These are phyloP conservation scores for Acanthurus lineatus DNA, from an alignment of 2,797 vertebrate genomes.

Conservation along the genomic window DNA sequence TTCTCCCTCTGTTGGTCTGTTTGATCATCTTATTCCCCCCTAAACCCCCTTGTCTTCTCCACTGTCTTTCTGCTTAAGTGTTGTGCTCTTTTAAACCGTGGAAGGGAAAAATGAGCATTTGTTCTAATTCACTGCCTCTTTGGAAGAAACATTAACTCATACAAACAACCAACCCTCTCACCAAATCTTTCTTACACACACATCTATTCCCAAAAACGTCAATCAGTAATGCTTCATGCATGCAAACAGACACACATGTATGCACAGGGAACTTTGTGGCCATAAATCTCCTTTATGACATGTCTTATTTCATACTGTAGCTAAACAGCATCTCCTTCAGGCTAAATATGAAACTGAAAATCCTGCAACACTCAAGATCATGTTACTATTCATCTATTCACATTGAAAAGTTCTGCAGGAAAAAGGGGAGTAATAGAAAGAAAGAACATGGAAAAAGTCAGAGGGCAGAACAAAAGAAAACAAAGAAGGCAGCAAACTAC, in stretches of 20 bases:
- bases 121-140: conserved; percentile 18
- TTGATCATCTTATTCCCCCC: conserved; percentile 39
- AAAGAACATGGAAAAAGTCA: neutral
- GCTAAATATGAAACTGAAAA: conserved; percentile 42
- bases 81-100: conserved; percentile 29
- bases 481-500: neutral
- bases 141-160: conserved; percentile 27
- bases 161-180: conserved; percentile 13
- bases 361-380: neutral
- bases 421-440: neutral
- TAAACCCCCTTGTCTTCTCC: neutral
- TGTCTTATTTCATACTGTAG: conserved; percentile 30
- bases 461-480: neutral
- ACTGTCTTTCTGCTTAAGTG: neutral
- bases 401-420: conserved; percentile 7
- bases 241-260: conserved; percentile 23
- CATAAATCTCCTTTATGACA: neutral
- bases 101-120: conserved; percentile 10
- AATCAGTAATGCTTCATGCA: conserved; percentile 36
- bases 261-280: conserved; percentile 11
- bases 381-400: conserved; percentile 13
- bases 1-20: conserved; percentile 27
- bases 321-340: conserved; percentile 76
- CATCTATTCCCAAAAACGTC: conserved; percentile 44
- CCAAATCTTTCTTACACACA: conserved; percentile 11